Percentiles rank a stretch among this genome's conserved stretches.
Evolutionary conservation across 2,113 vertebrate species (phyloP).

Genomic region (Petromus typicus): DNA sequence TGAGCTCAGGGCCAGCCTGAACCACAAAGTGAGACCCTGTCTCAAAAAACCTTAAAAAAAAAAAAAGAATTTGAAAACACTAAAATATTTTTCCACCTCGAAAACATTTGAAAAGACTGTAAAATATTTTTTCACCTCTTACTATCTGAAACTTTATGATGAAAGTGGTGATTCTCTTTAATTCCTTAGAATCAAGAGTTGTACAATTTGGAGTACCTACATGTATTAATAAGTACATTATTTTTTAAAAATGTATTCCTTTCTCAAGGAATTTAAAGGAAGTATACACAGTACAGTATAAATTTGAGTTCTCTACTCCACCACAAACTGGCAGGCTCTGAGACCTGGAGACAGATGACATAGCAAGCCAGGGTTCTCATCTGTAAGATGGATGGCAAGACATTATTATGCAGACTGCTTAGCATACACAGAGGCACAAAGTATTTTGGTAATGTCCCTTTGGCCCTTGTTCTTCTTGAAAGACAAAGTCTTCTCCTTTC

Average conservation of each 20-base stretch:
- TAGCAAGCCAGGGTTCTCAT: background rate
- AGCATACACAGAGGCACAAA: background rate
- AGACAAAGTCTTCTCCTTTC: background rate
- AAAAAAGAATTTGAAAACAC: no score
- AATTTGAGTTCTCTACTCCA: background rate
- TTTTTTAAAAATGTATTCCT: background rate
- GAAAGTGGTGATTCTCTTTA: background rate
- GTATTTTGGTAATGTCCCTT: background rate
- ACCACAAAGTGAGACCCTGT: no score
- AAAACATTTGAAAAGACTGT: background rate
- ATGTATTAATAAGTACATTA: background rate
- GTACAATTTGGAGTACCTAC: background rate
- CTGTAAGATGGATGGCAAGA: background rate
- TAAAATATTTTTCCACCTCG: no score
- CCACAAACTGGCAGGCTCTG: background rate
- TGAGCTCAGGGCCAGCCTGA: no score
- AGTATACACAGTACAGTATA: background rate
- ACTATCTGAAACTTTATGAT: background rate
- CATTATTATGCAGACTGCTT: background rate
- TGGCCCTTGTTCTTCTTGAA: background rate
- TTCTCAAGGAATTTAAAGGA: slow-evolving; percentile 4
- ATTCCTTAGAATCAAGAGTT: background rate
- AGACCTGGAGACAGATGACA: background rate
- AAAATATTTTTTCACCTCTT: background rate
- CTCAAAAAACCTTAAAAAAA: no score